A percentile compares a stretch with the other conserved stretches of the same genome.
These are phyloP conservation scores for Ifrita kowaldi DNA, from an alignment of 2,113 vertebrate genomes.

Conservation along the genomic window DNA sequence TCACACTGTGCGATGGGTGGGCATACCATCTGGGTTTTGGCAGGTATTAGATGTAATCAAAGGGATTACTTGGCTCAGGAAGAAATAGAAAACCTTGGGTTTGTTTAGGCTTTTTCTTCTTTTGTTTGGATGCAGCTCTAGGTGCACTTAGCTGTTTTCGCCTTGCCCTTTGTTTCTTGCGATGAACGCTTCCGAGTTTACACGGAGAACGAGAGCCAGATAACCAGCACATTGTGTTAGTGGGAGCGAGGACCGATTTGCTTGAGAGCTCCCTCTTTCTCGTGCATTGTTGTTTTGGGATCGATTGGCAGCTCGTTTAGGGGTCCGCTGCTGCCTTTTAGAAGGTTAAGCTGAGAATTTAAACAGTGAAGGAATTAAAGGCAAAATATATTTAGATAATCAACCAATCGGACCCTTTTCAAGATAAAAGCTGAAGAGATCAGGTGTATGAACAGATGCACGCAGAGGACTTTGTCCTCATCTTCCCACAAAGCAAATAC, in stretches of 20 bases:
- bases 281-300: background rate
- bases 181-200: conserved; percentile 50
- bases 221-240: background rate
- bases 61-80: conserved; percentile 91
- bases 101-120: conserved; percentile 75
- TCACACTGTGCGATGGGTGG: conserved; percentile 92
- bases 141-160: conserved; percentile 67
- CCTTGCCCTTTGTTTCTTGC: conserved; percentile 59
- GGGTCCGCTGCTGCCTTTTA: background rate
- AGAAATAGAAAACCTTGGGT: conserved; percentile 83
- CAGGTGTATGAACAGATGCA: background rate
- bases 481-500: conserved; percentile 41
- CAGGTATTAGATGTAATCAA: conserved; percentile 99
- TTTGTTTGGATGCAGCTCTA: conserved; percentile 78
- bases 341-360: background rate
- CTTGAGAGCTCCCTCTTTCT: background rate
- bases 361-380: background rate
- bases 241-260: background rate
- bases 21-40: conserved; percentile 92
- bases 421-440: background rate
- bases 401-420: background rate
- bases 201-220: background rate
- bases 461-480: conserved; percentile 35
- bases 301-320: conserved; percentile 10
- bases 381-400: background rate